Evolutionary conservation across 2,888 invertebrate genomes (phyloP).

Genomic region (Amaurobius ferox): DNA sequence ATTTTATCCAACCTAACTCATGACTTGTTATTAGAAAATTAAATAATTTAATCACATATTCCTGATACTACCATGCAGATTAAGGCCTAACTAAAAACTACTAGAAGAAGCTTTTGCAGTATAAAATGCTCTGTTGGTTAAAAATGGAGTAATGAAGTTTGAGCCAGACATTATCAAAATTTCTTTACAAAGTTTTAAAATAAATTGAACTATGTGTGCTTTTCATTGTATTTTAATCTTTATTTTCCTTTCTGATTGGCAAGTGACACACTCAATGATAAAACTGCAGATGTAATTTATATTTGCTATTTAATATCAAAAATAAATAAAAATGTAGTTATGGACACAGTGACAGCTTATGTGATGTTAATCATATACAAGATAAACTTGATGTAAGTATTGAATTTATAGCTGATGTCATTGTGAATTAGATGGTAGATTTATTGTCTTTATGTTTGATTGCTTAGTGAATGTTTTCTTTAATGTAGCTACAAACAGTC

Average conservation of each 20-base stretch:
- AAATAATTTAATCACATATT: no score
- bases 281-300: slow-evolving; percentile 69
- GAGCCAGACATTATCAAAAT: slow-evolving; percentile 16
- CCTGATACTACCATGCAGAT: no score
- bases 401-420: slow-evolving; percentile 60
- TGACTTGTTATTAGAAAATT: no score
- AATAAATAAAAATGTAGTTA: slow-evolving; percentile 66
- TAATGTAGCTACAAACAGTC: slow-evolving; percentile 15
- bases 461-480: slow-evolving; percentile 43
- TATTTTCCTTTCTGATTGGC: slow-evolving; percentile 37
- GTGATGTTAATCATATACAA: slow-evolving; percentile 62
- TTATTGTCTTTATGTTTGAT: slow-evolving; percentile 51
- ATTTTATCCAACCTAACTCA: no score
- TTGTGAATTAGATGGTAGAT: slow-evolving; percentile 62
- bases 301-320: slow-evolving; percentile 13
- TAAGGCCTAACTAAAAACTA: no score
- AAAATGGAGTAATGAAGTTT: background rate
- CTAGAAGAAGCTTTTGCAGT: slow-evolving; percentile 55
- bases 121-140: background rate
- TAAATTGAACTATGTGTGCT: slow-evolving; percentile 10
- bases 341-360: slow-evolving; percentile 71
- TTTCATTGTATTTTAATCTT: slow-evolving; percentile 2
- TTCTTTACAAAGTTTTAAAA: slow-evolving; percentile 33
- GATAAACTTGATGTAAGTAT: slow-evolving; percentile 64
- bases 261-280: slow-evolving; percentile 72